Conservation (phyloP, 2,797 vertebrate genomes). For the Scomberomorus guttatus region DNA sequence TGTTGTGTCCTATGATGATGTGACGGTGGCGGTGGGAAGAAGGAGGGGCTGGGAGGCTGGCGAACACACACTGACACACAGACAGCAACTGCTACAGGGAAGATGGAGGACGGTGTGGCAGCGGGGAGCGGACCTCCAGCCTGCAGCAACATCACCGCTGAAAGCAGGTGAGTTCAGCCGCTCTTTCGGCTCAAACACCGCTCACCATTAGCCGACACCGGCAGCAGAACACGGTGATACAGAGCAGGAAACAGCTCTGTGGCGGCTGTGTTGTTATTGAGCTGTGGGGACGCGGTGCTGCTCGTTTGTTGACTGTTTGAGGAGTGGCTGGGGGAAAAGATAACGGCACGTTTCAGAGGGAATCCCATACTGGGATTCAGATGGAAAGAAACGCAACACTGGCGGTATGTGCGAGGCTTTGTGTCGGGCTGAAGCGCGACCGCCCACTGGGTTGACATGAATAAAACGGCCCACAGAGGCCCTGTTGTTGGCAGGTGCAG, state of each 20-base stretch:
- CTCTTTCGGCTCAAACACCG: fast-evolving
- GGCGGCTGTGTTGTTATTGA: neutral
- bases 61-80: neutral
- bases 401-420: neutral
- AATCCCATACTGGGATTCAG: slow-evolving; percentile 4
- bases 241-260: neutral
- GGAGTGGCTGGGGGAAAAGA: slow-evolving; percentile 40
- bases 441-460: slow-evolving; percentile 32
- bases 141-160: slow-evolving; percentile 46
- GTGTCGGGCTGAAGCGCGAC: slow-evolving; percentile 7
- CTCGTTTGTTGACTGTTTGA: slow-evolving; percentile 35
- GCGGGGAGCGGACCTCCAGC: slow-evolving; percentile 45
- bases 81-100: slow-evolving; percentile 38
- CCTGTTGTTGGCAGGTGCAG: slow-evolving; percentile 60
- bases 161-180: slow-evolving; percentile 51
- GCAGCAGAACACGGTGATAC: neutral
- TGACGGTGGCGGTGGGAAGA: slow-evolving; percentile 24
- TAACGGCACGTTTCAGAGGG: slow-evolving; percentile 12
- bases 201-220: neutral
- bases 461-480: slow-evolving; percentile 48
- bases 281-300: neutral
- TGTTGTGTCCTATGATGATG: slow-evolving; percentile 30
- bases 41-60: slow-evolving; percentile 42
- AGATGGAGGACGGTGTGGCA: slow-evolving; percentile 70
- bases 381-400: neutral